phyloP scores from a whole-genome alignment of 2,888 invertebrate genomes.

The Bellardia pandia region DNA sequence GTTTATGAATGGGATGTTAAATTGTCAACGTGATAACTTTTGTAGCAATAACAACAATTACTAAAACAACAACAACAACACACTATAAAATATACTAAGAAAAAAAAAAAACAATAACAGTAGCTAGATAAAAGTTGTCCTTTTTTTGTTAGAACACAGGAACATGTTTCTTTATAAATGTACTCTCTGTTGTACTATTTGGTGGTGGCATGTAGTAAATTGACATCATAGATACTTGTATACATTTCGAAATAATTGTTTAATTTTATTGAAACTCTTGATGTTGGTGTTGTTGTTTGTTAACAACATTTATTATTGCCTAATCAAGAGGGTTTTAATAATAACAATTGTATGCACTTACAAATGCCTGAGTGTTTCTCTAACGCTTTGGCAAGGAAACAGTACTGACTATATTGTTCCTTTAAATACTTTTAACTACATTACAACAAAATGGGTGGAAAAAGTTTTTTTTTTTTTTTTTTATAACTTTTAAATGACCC shows the following conservation, averaged over 20 bases:
- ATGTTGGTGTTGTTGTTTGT: slow-evolving; percentile 22
- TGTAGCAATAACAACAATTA: slow-evolving; percentile 54
- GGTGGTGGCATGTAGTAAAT: slow-evolving; percentile 8
- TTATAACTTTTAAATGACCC: slow-evolving; percentile 19
- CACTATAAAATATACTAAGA: neutral
- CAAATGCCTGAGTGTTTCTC: neutral
- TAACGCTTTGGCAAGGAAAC: neutral
- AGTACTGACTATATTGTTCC: neutral
- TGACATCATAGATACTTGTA: slow-evolving; percentile 20
- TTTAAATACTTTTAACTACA: neutral
- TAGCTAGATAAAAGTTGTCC: slow-evolving; percentile 17
- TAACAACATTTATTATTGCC: slow-evolving; percentile 57
- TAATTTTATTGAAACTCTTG: slow-evolving; percentile 36
- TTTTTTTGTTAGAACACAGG: neutral
- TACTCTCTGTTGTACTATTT: neutral
- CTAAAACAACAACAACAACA: slow-evolving; percentile 7
- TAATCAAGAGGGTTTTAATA: slow-evolving; percentile 56
- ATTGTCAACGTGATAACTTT: slow-evolving; percentile 62
- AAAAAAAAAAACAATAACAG: slow-evolving; percentile 18
- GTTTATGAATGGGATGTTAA: slow-evolving; percentile 38
- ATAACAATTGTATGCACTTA: neutral
- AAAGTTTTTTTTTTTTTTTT: neutral
- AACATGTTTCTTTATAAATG: neutral
- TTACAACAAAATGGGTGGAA: neutral
- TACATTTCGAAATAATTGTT: slow-evolving; percentile 41